Evolutionary conservation across 2,888 invertebrate genomes (phyloP).

Genomic region (Ormyrus thymus): DNA sequence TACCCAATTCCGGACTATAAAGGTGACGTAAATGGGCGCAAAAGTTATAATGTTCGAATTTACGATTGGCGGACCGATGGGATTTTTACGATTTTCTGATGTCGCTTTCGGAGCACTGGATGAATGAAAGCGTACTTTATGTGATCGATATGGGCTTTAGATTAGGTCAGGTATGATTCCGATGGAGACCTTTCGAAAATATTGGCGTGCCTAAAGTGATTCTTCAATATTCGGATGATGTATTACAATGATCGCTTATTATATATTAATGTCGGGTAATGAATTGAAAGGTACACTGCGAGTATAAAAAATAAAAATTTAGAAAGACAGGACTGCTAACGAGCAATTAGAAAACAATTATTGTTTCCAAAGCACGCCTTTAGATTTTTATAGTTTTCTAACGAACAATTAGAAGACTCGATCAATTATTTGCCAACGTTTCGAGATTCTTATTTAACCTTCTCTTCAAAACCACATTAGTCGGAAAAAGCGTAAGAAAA

Average conservation of each 20-base stretch:
- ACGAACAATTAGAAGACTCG: not conserved
- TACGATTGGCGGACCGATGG: constrained; percentile 55
- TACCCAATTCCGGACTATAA: constrained; percentile 44
- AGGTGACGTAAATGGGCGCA: constrained; percentile 50
- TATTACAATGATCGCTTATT: not conserved
- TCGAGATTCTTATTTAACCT: too few species aligned
- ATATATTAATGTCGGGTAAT: not conserved
- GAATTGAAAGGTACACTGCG: not conserved
- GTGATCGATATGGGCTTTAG: constrained; percentile 70
- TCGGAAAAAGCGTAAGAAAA: too few species aligned
- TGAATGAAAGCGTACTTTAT: constrained; percentile 70
- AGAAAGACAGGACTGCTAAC: not conserved
- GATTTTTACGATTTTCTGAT: constrained; percentile 70
- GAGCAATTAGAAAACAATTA: not conserved
- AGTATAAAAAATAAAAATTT: constrained; percentile 3
- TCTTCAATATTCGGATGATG: too few species aligned
- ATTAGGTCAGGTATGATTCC: constrained; percentile 62
- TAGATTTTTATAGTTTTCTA: too few species aligned
- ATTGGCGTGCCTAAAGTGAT: not conserved
- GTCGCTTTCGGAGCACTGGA: constrained; percentile 63
- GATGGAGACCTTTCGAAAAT: not conserved
- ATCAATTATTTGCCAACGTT: too few species aligned
- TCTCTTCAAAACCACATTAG: too few species aligned
- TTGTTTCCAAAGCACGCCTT: too few species aligned
- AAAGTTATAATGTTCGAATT: constrained; percentile 40